phyloP scores from a whole-genome alignment of 2,113 vertebrate species.

The Hemiprocne comata region DNA sequence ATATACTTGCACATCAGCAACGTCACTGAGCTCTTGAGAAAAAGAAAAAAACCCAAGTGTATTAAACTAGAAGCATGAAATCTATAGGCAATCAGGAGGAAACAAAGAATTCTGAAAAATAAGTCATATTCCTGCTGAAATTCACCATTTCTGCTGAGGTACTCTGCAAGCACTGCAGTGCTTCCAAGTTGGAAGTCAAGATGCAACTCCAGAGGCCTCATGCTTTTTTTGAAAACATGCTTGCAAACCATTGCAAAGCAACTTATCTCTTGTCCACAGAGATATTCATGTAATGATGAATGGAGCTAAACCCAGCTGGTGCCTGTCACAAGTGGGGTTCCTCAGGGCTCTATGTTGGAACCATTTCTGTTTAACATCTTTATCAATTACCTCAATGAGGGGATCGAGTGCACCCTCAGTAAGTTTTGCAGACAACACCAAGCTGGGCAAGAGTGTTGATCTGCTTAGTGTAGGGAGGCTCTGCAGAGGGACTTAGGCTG shows the following conservation, averaged over 20 bases:
- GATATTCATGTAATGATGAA: too few species aligned
- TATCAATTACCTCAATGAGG: too few species aligned
- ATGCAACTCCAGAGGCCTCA: not conserved
- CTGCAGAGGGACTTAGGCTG: too few species aligned
- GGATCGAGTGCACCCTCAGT: too few species aligned
- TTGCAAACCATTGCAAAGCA: not conserved
- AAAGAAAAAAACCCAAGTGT: accelerated
- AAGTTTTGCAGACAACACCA: too few species aligned
- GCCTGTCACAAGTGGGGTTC: too few species aligned
- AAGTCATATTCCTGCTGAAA: not conserved
- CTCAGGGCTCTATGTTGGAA: too few species aligned
- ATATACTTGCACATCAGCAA: not conserved
- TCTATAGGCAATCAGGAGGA: accelerated
- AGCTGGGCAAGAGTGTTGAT: too few species aligned
- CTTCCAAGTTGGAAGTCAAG: not conserved
- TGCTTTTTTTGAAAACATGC: not conserved
- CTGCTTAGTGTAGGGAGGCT: too few species aligned
- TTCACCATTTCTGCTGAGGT: not conserved
- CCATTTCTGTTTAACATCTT: too few species aligned
- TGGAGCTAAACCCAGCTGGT: too few species aligned
- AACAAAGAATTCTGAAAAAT: not conserved
- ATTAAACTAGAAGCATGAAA: not conserved
- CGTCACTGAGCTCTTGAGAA: not conserved
- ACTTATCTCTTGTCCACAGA: not conserved
- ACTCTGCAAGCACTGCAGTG: not conserved